Conservation (phyloP, 2,113 vertebrate genomes). For the Corythornis vintsioides region DNA sequence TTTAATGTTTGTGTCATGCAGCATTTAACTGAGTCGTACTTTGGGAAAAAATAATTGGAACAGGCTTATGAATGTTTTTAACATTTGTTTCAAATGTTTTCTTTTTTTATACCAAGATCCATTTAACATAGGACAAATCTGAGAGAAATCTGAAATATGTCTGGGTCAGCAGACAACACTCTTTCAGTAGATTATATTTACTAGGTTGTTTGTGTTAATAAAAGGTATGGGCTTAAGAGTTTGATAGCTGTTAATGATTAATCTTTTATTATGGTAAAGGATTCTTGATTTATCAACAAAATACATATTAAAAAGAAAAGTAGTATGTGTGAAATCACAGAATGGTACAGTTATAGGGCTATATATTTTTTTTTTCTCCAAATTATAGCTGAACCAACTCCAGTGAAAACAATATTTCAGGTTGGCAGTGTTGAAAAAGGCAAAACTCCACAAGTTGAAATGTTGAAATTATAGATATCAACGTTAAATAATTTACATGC, state of each 20-base stretch:
- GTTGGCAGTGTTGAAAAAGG: background rate
- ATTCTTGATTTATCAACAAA: background rate
- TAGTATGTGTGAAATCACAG: background rate
- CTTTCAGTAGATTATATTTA: background rate
- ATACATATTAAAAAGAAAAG: background rate
- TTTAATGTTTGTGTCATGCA: background rate
- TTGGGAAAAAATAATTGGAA: background rate
- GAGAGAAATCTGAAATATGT: background rate
- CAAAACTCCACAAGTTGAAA: background rate
- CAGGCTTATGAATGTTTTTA: background rate
- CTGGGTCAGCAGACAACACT: background rate
- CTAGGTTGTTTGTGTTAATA: background rate
- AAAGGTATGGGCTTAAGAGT: background rate
- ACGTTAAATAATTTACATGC: background rate
- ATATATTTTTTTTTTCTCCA: background rate
- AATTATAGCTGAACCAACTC: background rate
- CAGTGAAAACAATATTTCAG: background rate
- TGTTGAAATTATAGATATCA: background rate
- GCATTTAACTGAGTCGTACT: background rate
- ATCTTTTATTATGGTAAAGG: background rate
- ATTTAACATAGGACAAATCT: background rate
- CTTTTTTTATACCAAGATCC: background rate
- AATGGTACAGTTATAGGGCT: background rate
- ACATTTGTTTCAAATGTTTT: background rate
- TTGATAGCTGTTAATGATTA: background rate